phyloP scores from a whole-genome alignment of 2,888 invertebrate species.

The Netelia fuscicornis region DNA sequence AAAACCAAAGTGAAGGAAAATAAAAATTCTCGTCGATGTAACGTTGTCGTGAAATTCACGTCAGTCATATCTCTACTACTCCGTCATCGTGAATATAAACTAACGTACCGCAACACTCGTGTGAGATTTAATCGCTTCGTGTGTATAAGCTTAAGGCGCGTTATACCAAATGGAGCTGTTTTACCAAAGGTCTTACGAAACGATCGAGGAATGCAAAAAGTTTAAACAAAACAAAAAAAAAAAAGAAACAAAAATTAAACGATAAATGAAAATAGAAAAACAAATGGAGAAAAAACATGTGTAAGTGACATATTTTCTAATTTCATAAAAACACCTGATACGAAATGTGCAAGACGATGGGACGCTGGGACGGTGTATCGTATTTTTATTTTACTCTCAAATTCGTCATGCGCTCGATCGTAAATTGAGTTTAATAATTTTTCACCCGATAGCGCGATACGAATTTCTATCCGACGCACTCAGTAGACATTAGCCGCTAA shows the following conservation, averaged over 20 bases:
- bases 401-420: constrained; percentile 49
- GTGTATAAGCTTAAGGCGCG: constrained; percentile 50
- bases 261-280: background rate
- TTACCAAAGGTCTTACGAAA: constrained; percentile 61
- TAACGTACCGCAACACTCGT: constrained; percentile 32
- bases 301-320: constrained; percentile 65
- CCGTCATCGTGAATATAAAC: constrained; percentile 48
- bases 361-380: constrained; percentile 41
- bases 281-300: background rate
- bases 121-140: constrained; percentile 57
- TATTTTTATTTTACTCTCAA: constrained; percentile 69
- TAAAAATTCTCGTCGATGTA: constrained; percentile 14
- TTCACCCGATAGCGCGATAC: background rate
- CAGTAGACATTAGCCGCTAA: background rate
- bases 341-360: constrained; percentile 52
- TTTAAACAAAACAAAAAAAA: constrained; percentile 2
- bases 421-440: background rate
- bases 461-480: constrained; percentile 19
- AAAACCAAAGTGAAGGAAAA: background rate
- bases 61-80: constrained; percentile 49
- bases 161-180: constrained; percentile 62
- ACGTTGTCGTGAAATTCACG: constrained; percentile 41
- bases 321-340: constrained; percentile 64
- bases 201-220: constrained; percentile 38
- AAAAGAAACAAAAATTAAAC: constrained; percentile 11